Evolutionary conservation across 2,888 invertebrate species (phyloP), one percentile per base, ranked within the genome.

Genomic region (Melangyna quadrimaculata): DNA sequence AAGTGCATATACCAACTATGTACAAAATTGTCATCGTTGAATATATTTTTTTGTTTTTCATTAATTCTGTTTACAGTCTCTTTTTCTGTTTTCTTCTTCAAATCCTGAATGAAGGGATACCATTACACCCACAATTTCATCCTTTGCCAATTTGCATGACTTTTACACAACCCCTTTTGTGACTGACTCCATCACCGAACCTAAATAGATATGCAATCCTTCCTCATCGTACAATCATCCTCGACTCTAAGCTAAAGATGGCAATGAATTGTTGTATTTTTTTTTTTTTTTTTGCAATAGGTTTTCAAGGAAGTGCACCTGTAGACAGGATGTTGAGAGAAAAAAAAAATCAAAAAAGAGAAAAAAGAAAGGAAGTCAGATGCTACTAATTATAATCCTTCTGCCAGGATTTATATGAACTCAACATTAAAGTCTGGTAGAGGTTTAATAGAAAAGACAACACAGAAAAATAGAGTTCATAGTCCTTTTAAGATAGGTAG

Each of bases 81-180:
- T 14, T 3, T 32, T 80, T 73, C 24, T 59, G 14, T 61, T 70
- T 55, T 72, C 32, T 17, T 63, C 63, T 69, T 73, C 29, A 67
- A 48, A 35, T 69, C 22, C 43, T 70, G 43, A 70, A 53, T 35
- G 70, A n/a, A 70, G 63, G 51, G 22, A 78, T 35, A 53, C 35
- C 70, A 78, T 78, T 83, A 65, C 43, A 43, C 74, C 74, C 65
- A 57, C 74, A 83, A 74, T 70, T 71, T 71, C 48, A 82, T 65
- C 43, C 10, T n/a, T 74, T 45, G 57, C 70, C 63, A 78, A 55
- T 71, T 63, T 55, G 69, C 57, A 57, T 70, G 61, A 7, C 73
- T 69, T 61, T 19, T 24, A 51, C 14, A 69, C 67, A 69, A 55
- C 55, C 72, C 61, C 63, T 43, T 61, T 61, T 53, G 61, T 10